A percentile compares a stretch with the other conserved stretches of the same genome.
phyloP scores from a whole-genome alignment of 2,113 vertebrate genomes.

The Physeter macrocephalus region DNA sequence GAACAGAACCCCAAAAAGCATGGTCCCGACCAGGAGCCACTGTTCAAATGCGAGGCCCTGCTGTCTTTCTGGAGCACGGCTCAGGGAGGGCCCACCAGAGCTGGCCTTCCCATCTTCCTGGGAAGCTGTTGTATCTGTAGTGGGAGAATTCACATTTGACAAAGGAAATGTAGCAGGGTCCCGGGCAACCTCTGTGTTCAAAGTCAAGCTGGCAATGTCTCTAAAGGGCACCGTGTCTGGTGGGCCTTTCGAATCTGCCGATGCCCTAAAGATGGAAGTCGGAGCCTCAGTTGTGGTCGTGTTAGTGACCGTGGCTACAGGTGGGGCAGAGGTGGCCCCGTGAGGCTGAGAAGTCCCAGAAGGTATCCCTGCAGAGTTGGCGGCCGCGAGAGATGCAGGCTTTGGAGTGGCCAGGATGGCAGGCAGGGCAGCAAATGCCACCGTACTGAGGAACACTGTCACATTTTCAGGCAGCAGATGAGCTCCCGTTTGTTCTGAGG shows the following conservation, averaged over 20 bases:
- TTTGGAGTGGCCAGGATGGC: accelerated
- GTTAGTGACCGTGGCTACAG: neutral
- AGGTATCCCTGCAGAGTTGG: accelerated
- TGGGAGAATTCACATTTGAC: accelerated
- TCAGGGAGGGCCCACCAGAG: neutral
- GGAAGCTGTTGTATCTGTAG: neutral
- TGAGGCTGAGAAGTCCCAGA: neutral
- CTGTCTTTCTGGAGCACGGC: neutral
- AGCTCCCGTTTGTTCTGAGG: neutral
- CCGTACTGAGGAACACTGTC: accelerated
- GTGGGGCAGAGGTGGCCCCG: neutral
- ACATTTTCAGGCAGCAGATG: neutral
- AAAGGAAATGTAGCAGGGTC: accelerated
- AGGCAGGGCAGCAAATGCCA: accelerated
- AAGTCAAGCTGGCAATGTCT: neutral
- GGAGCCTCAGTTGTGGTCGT: accelerated
- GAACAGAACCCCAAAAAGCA: constrained; percentile 80
- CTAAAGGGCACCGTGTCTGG: accelerated
- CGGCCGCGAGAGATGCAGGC: neutral
- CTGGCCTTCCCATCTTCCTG: neutral
- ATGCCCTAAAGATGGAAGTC: neutral
- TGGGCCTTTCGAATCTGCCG: accelerated
- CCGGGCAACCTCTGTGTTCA: accelerated
- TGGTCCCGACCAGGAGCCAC: constrained; percentile 76
- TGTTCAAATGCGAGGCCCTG: constrained; percentile 45